Evolutionary conservation across 2,888 invertebrate species (phyloP), one percentile per base, ranked within the genome.

Genomic region (Lithodes maja): DNA sequence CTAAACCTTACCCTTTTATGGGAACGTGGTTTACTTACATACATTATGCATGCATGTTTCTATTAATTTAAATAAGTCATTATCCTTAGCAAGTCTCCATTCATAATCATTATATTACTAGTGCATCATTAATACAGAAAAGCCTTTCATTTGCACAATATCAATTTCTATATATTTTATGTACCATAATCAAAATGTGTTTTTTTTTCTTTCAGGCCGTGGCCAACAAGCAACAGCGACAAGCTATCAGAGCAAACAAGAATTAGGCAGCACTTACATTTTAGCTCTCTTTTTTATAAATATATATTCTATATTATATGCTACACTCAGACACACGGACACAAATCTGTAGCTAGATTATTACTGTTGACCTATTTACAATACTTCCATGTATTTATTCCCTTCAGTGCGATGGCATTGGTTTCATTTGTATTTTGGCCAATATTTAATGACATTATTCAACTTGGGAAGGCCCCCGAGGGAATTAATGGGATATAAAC

Each of bases 211-310:
- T 89, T 3, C 91, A 91, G 91, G 91, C 91, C 83, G 91, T 91
- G 88, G 91, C 91, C 78, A 91, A 91, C 87, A 91, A 91, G 68
- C 91, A 91, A 83, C 91, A 91, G 87, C 87, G 91, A 77, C 91
- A 91, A 75, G 91, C 91, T 17, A 91, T 91, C 89, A 89, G 91
- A 83, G 91, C 91, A 54, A 91, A 90, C 90, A 91, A 91, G 80
- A 90, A 91, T 85, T 91, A 87, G 88, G 85, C n/a, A 84, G 12
- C 61, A 79, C 17, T 50, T 33, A 75, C 80, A 54, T 78, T 79
- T 83, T 87, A 87, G 83, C 33, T 78, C 49, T 87, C 61, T 49
- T 83, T 78, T 83, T 83, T 83, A 83, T 87, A 81, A 69, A 80
- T 55, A 79, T 79, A 80, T 79, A 79, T 79, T 17, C 5, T 74